Conservation (phyloP, 2,888 invertebrate genomes). For the Meloe dianella region DNA sequence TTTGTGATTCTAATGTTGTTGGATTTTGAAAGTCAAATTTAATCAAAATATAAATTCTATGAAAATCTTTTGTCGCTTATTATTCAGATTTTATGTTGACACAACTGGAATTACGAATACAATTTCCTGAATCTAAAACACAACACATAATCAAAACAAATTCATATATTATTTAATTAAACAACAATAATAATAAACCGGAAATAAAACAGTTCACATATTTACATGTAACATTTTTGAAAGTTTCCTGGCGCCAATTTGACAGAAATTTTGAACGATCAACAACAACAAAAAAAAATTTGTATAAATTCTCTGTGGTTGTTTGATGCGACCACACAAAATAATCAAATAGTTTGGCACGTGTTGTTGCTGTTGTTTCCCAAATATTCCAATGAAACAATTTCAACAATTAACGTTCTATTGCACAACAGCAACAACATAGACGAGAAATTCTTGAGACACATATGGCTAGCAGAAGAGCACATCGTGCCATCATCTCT, state of each 20-base stretch:
- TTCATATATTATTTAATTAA: background rate
- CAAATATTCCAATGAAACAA: background rate
- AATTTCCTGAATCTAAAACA: constrained; percentile 35
- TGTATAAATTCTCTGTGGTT: constrained; percentile 12
- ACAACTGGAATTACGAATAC: constrained; percentile 38
- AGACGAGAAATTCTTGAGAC: constrained; percentile 22
- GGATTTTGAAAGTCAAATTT: constrained; percentile 31
- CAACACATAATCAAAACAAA: constrained; percentile 31
- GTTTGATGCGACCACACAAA: background rate
- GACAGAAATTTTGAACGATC: too few species aligned
- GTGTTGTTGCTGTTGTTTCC: constrained; percentile 24
- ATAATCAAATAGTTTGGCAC: constrained; percentile 27
- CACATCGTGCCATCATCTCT: background rate
- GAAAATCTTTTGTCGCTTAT: constrained; percentile 28
- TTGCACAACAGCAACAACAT: constrained; percentile 27
- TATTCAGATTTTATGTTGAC: constrained; percentile 28
- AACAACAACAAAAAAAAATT: constrained; percentile 9
- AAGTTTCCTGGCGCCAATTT: constrained; percentile 11
- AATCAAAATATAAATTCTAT: constrained; percentile 30
- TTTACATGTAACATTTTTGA: background rate
- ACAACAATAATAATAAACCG: background rate
- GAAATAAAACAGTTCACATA: background rate
- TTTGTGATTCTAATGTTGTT: constrained; percentile 31
- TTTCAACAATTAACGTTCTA: constrained; percentile 21
- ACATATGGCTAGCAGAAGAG: constrained; percentile 48